phyloP scores from a whole-genome alignment of 1,140 invertebrate genomes.

The Drosophila sproati region DNA sequence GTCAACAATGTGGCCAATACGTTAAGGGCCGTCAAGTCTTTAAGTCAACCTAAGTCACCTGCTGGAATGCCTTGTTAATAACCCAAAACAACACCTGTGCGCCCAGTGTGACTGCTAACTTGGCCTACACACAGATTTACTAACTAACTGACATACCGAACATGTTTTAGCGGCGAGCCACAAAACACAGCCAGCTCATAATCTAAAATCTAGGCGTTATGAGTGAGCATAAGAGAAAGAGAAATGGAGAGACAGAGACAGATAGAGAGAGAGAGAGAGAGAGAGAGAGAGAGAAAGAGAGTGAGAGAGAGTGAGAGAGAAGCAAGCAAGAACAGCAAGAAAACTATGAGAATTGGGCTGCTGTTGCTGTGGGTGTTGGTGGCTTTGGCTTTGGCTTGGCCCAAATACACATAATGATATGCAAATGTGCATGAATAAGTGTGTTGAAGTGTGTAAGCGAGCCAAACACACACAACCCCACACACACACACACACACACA shows the following conservation, averaged over 20 bases:
- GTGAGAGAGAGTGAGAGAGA: neutral
- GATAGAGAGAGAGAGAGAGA: neutral
- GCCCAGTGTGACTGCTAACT: constrained; percentile 20
- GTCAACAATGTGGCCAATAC: neutral
- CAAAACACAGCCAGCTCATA: constrained; percentile 77
- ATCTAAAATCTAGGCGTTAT: constrained; percentile 80
- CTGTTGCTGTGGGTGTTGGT: constrained; percentile 4
- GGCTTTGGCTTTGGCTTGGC: constrained; percentile 43
- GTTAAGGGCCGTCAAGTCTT: constrained; percentile 9
- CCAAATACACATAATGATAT: constrained; percentile 72
- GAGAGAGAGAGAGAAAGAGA: constrained; percentile 5
- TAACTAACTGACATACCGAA: constrained; percentile 69
- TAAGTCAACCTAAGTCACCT: constrained; percentile 4
- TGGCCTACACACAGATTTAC: constrained; percentile 62
- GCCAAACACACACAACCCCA: constrained; percentile 33
- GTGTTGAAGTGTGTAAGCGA: constrained; percentile 65
- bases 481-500: constrained; percentile 39
- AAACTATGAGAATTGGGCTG: constrained; percentile 52
- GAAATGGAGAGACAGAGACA: constrained; percentile 6
- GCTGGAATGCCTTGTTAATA: constrained; percentile 67
- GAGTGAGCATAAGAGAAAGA: constrained; percentile 7
- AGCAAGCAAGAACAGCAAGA: neutral
- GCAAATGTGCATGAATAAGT: constrained; percentile 80
- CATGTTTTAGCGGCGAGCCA: constrained; percentile 59
- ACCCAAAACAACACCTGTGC: constrained; percentile 55